phyloP scores from a whole-genome alignment of 2,888 invertebrate species.

The Calliscelio sp. region DNA sequence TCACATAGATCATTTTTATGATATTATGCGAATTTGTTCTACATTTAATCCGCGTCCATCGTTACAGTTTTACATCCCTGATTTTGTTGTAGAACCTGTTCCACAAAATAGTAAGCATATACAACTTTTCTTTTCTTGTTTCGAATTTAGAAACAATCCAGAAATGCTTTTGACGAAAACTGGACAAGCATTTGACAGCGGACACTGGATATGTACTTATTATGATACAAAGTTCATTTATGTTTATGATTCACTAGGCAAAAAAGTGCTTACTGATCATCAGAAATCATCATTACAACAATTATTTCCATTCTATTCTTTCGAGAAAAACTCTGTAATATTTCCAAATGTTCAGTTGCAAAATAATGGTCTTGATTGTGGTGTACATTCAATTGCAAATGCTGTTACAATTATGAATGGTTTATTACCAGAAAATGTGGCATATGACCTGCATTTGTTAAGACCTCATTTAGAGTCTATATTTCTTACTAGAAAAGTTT shows the following conservation, averaged over 20 bases:
- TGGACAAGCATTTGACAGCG: slow-evolving; percentile 25
- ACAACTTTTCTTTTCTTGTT: slow-evolving; percentile 50
- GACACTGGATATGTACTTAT: slow-evolving; percentile 55
- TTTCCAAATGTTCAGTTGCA: slow-evolving; percentile 45
- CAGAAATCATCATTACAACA: slow-evolving; percentile 27
- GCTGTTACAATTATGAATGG: slow-evolving; percentile 45
- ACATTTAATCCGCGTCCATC: not conserved
- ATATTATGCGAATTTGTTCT: not conserved
- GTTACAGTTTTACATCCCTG: slow-evolving; percentile 1
- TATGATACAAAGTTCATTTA: slow-evolving; percentile 46
- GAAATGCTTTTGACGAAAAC: too few species aligned
- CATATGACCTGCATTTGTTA: slow-evolving; percentile 65
- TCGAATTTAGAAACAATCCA: not conserved
- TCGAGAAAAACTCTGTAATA: slow-evolving; percentile 13
- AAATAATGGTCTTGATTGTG: slow-evolving; percentile 47
- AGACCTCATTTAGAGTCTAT: slow-evolving; percentile 45
- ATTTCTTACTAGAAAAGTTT: not conserved
- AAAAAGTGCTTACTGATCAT: slow-evolving; percentile 14
- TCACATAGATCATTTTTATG: slow-evolving; percentile 24
- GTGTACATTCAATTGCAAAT: slow-evolving; percentile 54
- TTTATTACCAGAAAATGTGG: slow-evolving; percentile 28
- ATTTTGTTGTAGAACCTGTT: slow-evolving; percentile 12
- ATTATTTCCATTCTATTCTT: slow-evolving; percentile 39
- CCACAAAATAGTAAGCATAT: slow-evolving; percentile 32
- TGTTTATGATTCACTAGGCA: slow-evolving; percentile 50